These are phyloP conservation scores for Homarus gammarus DNA, from an alignment of 2,888 invertebrate species.

Conservation along the genomic window DNA sequence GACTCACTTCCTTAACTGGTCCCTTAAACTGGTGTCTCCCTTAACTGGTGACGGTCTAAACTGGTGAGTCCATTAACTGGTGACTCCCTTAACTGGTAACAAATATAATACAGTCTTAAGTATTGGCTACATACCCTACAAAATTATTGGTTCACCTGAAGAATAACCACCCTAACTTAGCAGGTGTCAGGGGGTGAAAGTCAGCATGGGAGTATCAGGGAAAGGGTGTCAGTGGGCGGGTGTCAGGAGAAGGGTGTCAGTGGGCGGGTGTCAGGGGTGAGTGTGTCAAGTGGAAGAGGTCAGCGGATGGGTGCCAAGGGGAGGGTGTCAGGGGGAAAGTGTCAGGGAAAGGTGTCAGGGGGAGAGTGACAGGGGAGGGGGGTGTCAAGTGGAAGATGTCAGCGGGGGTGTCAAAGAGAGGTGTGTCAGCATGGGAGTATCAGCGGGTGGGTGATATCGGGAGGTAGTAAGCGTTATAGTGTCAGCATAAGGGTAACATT, in stretches of 20 bases:
- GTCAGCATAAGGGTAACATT: conserved; percentile 24
- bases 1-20: no score
- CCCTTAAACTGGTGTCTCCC: no score
- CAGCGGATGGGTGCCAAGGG: background rate
- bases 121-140: no score
- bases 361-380: background rate
- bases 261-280: background rate
- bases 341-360: background rate
- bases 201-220: background rate
- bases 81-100: no score
- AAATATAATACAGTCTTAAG: no score
- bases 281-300: background rate
- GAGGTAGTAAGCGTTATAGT: background rate
- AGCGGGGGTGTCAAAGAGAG: no score
- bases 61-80: no score
- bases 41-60: no score
- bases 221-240: background rate
- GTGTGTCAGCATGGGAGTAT: conserved; percentile 34
- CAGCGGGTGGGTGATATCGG: conserved; percentile 17
- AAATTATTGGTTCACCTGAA: no score
- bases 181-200: no score
- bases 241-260: background rate
- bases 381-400: background rate
- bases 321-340: background rate
- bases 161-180: no score